These are phyloP conservation scores for Enteromius treurensis DNA, from an alignment of 2,797 vertebrate species.

Conservation along the genomic window DNA sequence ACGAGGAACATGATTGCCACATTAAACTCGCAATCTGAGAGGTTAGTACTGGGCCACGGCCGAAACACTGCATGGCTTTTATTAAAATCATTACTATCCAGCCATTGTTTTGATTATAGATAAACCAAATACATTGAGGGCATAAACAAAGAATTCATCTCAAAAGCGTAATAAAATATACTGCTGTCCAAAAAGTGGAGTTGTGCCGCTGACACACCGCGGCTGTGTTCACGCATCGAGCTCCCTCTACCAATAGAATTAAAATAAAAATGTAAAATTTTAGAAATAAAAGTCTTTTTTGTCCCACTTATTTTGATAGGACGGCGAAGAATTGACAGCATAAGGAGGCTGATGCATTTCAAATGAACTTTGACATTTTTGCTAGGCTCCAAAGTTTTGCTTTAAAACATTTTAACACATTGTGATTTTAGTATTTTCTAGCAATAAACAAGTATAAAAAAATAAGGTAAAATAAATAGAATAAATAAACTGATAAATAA, in stretches of 20 bases:
- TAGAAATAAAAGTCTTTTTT: not conserved
- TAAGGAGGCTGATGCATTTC: not conserved
- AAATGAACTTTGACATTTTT: not conserved
- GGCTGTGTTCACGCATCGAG: not conserved
- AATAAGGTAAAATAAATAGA: not conserved
- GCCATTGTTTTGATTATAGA: conserved; percentile 52
- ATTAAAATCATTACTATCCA: conserved; percentile 41
- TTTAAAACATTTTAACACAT: not conserved
- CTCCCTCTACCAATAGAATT: not conserved
- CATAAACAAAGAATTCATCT: conserved; percentile 57
- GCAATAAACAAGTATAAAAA: not conserved
- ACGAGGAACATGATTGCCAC: conserved; percentile 29
- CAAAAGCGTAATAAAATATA: conserved; percentile 20
- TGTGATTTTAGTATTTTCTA: not conserved
- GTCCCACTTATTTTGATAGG: not conserved
- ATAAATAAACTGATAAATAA: not conserved
- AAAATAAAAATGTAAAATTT: not conserved
- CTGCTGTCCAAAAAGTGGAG: not conserved
- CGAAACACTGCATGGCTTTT: conserved; percentile 28
- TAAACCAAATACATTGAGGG: conserved; percentile 71
- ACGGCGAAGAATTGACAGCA: not conserved
- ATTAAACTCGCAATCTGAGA: conserved; percentile 29
- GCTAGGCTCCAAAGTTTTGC: not conserved
- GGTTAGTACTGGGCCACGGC: conserved; percentile 42
- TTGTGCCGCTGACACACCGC: not conserved